These are phyloP conservation scores for Bombus confusus DNA, from an alignment of 1,140 invertebrate genomes.

Conservation along the genomic window DNA sequence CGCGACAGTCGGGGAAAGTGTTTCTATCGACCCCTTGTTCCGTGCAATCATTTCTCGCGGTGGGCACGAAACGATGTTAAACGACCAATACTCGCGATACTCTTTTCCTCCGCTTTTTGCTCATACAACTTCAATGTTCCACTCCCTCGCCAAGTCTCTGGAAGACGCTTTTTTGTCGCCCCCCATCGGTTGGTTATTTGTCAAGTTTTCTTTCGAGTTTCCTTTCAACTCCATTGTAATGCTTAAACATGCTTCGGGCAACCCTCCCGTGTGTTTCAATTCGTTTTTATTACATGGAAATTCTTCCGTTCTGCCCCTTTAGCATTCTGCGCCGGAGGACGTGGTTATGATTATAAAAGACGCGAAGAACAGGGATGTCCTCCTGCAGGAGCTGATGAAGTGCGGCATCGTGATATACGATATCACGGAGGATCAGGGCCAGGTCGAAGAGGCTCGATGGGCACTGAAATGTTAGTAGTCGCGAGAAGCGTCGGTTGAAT, in stretches of 20 bases:
- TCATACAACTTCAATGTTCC: neutral
- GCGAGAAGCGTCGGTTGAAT: neutral
- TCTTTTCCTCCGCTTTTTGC: neutral
- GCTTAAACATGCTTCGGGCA: neutral
- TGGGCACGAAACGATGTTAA: neutral
- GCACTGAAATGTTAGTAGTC: conserved; percentile 58
- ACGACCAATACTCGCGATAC: neutral
- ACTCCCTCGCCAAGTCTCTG: no score
- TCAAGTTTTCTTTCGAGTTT: neutral
- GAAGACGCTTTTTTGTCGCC: neutral
- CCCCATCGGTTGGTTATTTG: neutral
- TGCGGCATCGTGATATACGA: conserved; percentile 78
- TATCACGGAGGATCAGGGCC: conserved; percentile 68
- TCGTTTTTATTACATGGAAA: conserved; percentile 7
- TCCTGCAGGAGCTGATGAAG: conserved; percentile 67
- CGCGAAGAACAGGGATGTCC: conserved; percentile 42
- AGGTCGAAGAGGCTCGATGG: conserved; percentile 68
- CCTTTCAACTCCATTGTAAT: neutral
- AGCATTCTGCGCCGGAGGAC: conserved; percentile 59
- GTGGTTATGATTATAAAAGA: conserved; percentile 56
- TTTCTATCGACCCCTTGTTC: neutral
- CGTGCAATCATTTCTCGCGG: neutral
- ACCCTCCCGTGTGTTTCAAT: neutral
- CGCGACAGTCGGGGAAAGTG: neutral
- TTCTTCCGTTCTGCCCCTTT: neutral